Evolutionary conservation across 2,797 vertebrate genomes (phyloP).

Genomic region (Sebastiscus tertius): DNA sequence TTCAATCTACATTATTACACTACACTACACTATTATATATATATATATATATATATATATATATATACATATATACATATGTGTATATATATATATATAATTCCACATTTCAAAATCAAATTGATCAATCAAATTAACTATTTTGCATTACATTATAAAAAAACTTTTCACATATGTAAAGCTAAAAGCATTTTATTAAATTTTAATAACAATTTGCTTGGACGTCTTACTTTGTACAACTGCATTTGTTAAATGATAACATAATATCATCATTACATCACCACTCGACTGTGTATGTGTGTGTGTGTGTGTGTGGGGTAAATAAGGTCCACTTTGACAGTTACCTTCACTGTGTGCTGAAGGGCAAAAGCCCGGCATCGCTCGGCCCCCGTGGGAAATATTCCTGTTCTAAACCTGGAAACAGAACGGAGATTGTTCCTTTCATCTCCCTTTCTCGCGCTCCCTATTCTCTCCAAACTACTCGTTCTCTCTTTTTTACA

Average conservation of each 20-base stretch:
- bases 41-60: too few relatives aligned
- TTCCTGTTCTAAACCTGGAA: conserved; percentile 60
- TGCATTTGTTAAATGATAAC: neutral
- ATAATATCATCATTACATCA: neutral
- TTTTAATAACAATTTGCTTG: neutral
- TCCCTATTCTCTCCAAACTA: conserved; percentile 15
- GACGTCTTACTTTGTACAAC: neutral
- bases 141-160: too few relatives aligned
- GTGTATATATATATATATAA: too few relatives aligned
- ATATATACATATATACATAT: too few relatives aligned
- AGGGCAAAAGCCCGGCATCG: conserved; percentile 56
- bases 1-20: fast-evolving
- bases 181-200: neutral
- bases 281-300: neutral
- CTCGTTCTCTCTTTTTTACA: neutral
- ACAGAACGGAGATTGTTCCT: conserved; percentile 48
- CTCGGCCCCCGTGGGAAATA: conserved; percentile 59
- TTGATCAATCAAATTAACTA: too few relatives aligned
- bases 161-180: too few relatives aligned
- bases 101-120: too few relatives aligned
- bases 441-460: conserved; percentile 29
- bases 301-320: conserved; percentile 4
- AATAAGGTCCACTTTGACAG: conserved; percentile 56
- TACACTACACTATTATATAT: too few relatives aligned
- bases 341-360: conserved; percentile 56